Evolutionary conservation across 2,888 invertebrate species (phyloP), one percentile per base, ranked within the genome.

Genomic region (Sesia apiformis): DNA sequence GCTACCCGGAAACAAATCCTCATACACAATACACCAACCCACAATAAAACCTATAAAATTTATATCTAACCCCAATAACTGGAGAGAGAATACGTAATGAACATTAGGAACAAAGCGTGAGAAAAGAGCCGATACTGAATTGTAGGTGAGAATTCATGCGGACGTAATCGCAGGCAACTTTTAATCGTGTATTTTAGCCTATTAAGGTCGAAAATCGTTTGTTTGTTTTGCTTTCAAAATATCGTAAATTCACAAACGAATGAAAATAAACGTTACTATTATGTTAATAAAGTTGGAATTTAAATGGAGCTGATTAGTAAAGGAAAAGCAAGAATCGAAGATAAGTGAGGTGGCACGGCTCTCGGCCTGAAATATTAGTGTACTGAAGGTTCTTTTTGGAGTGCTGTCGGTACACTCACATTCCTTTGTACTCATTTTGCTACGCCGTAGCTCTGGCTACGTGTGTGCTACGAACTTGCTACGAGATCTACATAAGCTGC

Each of bases 21-120:
- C 60, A 57, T 66, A 62, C 70, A 78, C 76, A 77, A 77, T 72
- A 75, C 67, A 70, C 62, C 50, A 66, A 65, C 70, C 66, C 71
- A 69, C 78, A 76, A 77, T 78, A 80, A 79, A 82, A 82, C 75
- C 77, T 78, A 81, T 80, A 81, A 80, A 80, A 80, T 81, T 74
- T 82, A 84, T 84, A 82, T 81, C 77, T 76, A 74, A 75, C 76
- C 76, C 70, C 81, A 71, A 83, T 81, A 82, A 78, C 80, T 78
- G 78, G 76, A 76, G 76, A 83, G 78, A 74, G 84, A 85, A 85
- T 84, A 82, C 81, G 75, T 84, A 85, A 85, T 85, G 84, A 84
- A 82, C 83, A 85, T 85, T 84, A 84, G 76, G 80, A 84, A 83
- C 82, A 83, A 84, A 76, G 76, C 78, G 78, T 70, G 72, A 70